Percentiles rank a stretch among this genome's conserved stretches.
These are phyloP conservation scores for Gastrophysa polygoni DNA, from an alignment of 2,888 invertebrate species.

Conservation along the genomic window DNA sequence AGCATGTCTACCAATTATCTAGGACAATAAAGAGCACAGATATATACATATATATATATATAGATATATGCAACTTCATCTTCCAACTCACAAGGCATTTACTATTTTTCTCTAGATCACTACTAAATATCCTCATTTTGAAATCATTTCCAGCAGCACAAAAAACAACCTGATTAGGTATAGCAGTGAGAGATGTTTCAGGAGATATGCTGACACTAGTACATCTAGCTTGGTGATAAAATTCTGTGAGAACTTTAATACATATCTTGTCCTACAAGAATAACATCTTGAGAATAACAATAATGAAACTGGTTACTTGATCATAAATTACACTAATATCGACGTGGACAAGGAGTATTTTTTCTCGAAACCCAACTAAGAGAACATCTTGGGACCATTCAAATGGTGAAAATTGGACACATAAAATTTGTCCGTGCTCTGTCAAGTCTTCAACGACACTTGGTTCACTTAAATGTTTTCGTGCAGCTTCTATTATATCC, in stretches of 20 bases:
- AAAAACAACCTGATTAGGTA: conserved; percentile 65
- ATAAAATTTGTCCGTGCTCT: conserved; percentile 61
- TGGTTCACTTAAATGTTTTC: conserved; percentile 41
- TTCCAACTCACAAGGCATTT: conserved; percentile 59
- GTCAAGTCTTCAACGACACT: conserved; percentile 59
- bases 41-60: too few species aligned
- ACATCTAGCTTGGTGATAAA: conserved; percentile 63
- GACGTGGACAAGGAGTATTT: conserved; percentile 64
- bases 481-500: conserved; percentile 37
- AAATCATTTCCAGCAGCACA: conserved; percentile 65
- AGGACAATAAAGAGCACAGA: conserved; percentile 3
- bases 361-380: conserved; percentile 64
- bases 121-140: conserved; percentile 63
- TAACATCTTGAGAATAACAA: too few species aligned
- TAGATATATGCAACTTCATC: too few species aligned
- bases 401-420: conserved; percentile 66
- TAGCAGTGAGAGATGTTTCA: conserved; percentile 64
- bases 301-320: too few species aligned
- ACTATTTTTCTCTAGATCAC: conserved; percentile 61
- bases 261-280: conserved; percentile 59
- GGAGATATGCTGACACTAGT: conserved; percentile 67
- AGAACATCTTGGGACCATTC: conserved; percentile 70
- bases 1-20: conserved; percentile 68
- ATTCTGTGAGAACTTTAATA: conserved; percentile 63
- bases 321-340: conserved; percentile 54